Evolutionary conservation across 2,888 invertebrate genomes (phyloP).

Genomic region (Monoplex corrugatus): DNA sequence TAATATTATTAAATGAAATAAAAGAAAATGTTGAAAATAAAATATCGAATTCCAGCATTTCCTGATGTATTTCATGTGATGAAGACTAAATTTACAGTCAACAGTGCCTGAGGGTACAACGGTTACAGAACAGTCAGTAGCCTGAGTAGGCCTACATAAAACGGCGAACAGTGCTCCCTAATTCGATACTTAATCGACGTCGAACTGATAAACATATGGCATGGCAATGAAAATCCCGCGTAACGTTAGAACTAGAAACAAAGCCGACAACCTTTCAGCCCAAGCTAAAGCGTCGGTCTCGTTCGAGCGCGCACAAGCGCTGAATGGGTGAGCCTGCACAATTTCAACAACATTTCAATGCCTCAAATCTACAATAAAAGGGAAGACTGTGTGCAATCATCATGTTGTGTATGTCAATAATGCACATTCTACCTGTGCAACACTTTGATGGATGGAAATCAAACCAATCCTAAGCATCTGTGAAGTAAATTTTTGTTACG

Average conservation of each 20-base stretch:
- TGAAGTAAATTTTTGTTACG: slow-evolving; percentile 4
- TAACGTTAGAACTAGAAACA: background rate
- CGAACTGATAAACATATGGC: no score
- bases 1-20: no score
- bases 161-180: no score
- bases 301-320: slow-evolving; percentile 5
- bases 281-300: slow-evolving; percentile 19
- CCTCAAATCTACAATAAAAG: background rate
- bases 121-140: no score
- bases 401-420: background rate
- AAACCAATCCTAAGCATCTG: background rate
- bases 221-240: no score
- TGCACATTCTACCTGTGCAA: slow-evolving; percentile 40
- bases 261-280: slow-evolving; percentile 10
- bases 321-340: slow-evolving; percentile 55
- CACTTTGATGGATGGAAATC: slow-evolving; percentile 25
- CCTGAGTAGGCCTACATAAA: no score
- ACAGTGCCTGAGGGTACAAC: no score
- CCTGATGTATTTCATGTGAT: no score
- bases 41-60: no score
- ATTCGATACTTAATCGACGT: no score
- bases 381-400: background rate
- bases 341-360: slow-evolving; percentile 38
- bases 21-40: no score
- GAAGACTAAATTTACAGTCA: no score